Evolutionary conservation across 2,113 vertebrate genomes (phyloP).

Genomic region (Capra hircus): DNA sequence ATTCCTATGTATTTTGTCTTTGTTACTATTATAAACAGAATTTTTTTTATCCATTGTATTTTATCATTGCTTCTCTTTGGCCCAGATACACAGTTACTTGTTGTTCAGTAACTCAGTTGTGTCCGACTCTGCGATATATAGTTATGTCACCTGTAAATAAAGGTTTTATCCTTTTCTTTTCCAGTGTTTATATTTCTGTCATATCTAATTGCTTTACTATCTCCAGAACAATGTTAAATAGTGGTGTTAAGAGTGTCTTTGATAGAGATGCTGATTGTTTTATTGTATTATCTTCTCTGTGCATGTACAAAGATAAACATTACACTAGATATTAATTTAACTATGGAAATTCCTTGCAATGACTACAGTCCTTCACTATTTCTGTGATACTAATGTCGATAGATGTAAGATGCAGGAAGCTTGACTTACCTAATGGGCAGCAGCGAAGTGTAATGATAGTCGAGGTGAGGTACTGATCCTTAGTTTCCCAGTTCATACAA

Average conservation of each 20-base stretch:
- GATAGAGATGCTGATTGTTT: background rate
- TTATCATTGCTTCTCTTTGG: background rate
- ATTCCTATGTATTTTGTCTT: background rate
- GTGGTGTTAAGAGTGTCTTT: background rate
- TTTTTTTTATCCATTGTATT: conserved; percentile 6
- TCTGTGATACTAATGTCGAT: background rate
- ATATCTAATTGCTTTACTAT: background rate
- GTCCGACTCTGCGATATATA: background rate
- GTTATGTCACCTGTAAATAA: background rate
- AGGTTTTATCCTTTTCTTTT: background rate
- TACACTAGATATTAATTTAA: background rate
- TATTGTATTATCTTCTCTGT: conserved; percentile 9
- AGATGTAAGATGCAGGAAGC: background rate
- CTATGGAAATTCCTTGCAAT: background rate
- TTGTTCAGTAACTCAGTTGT: background rate
- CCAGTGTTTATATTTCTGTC: background rate
- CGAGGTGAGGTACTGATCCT: background rate
- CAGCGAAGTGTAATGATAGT: background rate
- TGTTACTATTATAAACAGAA: background rate
- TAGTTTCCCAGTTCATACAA: background rate
- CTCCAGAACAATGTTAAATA: background rate
- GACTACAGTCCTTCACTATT: background rate
- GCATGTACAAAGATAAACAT: background rate
- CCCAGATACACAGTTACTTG: background rate
- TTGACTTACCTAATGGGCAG: background rate